Evolutionary conservation across 2,797 vertebrate species (phyloP).

Genomic region (Sandelia bainsii): DNA sequence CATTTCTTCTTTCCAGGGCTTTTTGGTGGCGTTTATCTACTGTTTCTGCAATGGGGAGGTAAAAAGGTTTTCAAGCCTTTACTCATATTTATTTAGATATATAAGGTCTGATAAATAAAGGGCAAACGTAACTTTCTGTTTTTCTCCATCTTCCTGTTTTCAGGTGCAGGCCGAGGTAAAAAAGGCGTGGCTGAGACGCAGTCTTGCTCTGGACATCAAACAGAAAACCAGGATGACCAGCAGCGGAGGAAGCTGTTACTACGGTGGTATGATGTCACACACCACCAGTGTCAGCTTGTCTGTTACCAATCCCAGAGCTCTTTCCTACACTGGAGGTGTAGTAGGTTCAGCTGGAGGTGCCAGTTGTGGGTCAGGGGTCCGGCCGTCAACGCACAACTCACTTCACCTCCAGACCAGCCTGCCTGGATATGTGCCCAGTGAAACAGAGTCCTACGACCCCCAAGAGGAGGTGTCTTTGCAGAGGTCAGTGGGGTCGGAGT

Average conservation of each 20-base stretch:
- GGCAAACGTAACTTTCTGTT: background rate
- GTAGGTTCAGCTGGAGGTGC: slow-evolving; percentile 41
- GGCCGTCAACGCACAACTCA: slow-evolving; percentile 47
- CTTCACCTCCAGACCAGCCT: slow-evolving; percentile 62
- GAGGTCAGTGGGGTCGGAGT: slow-evolving; percentile 31
- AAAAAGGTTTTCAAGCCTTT: slow-evolving; percentile 15
- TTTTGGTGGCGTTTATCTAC: slow-evolving; percentile 90
- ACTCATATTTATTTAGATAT: background rate
- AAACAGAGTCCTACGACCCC: slow-evolving; percentile 45
- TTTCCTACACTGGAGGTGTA: slow-evolving; percentile 49
- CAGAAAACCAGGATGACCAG: slow-evolving; percentile 87
- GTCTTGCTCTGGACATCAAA: slow-evolving; percentile 83
- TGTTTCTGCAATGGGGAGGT: slow-evolving; percentile 93
- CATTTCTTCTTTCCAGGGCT: slow-evolving; percentile 79
- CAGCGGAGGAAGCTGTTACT: slow-evolving; percentile 87
- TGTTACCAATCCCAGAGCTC: slow-evolving; percentile 72
- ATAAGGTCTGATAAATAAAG: background rate
- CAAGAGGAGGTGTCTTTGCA: slow-evolving; percentile 46
- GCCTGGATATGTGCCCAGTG: slow-evolving; percentile 58
- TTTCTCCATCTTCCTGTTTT: background rate
- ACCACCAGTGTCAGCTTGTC: slow-evolving; percentile 85
- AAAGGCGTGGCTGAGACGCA: slow-evolving; percentile 87
- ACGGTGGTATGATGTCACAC: slow-evolving; percentile 87
- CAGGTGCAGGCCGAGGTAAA: slow-evolving; percentile 89
- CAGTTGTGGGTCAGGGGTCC: slow-evolving; percentile 45